Base-by-base conservation (phyloP, 2,888 invertebrate genomes). In the Tineola bisselliella region DNA sequence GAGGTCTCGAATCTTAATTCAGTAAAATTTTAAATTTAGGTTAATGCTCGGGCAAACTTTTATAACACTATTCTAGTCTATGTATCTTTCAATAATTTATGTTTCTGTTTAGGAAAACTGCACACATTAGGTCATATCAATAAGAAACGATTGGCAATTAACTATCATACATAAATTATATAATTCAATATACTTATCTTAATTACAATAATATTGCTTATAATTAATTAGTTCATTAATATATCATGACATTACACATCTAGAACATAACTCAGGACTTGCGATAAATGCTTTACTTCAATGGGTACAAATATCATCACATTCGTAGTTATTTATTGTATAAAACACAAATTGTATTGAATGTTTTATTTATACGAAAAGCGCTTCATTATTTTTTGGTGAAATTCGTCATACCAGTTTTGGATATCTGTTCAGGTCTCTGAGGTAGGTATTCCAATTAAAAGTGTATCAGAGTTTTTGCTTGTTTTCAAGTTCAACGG, bases 401-500 rank as follows among this genome's bases (percentile, higher is more conserved):
- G 38, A 38, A n/a, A 38, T 38, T 38, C 38, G 38, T 38, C 38
- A 38, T 38, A 38, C 38, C 38, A 38, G 38, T 38, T 38, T 38
- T 38, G 38, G 38, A 38, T 38, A 38, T 38, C 10, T n/a, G 10
- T 10, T 10, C 38, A 10, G 10, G 38, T 38, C 38, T 54, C 54
- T 54, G 54, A 54, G 18, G 25, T 54, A 65, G 67, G 68, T 63
- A 70, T 72, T 62, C 69, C 70, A 62, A 70, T 69, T 62, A 70
- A 71, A 62, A 68, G 69, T 64, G 70, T 71, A 73, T 69, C 62
- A 68, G 69, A 33, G 69, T 71, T 66, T 74, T 76, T 64, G 67
- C 68, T 63, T 61, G 63, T 52, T 54, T 68, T 66, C 64, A 70
- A 70, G 79, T 78, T 80, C 79, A 78, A 74, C 72, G 76, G 71